Evolutionary conservation across 2,113 vertebrate genomes (phyloP).

Genomic region (Zosterops lateralis): DNA sequence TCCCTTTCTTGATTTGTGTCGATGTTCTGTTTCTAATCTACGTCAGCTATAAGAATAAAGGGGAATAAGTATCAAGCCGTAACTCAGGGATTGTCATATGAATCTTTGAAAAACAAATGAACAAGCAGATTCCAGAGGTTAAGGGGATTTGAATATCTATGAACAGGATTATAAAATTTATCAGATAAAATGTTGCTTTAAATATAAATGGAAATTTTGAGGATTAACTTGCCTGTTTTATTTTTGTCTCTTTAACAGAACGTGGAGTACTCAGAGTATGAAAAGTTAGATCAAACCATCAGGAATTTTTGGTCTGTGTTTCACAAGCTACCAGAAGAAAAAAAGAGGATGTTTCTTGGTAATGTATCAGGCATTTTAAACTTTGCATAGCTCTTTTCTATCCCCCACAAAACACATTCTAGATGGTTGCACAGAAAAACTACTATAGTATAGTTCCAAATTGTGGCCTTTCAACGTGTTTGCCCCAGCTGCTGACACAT

Average conservation of each 20-base stretch:
- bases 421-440: not conserved
- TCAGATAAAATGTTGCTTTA: not conserved
- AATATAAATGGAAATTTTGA: not conserved
- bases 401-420: not conserved
- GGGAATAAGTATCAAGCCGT: not conserved
- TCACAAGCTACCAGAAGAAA: conserved; percentile 58
- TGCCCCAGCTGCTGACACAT: fast-evolving
- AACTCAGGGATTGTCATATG: not conserved
- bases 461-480: not conserved
- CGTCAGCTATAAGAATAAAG: not conserved
- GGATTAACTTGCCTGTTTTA: not conserved
- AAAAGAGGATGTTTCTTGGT: conserved; percentile 73
- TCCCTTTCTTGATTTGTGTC: not conserved
- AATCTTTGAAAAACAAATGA: conserved; percentile 2
- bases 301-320: conserved; percentile 73
- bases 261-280: fast-evolving
- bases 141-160: not conserved
- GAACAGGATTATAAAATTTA: not conserved
- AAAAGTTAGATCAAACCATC: conserved; percentile 43
- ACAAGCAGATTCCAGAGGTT: not conserved
- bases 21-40: not conserved
- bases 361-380: not conserved
- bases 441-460: not conserved
- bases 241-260: conserved; percentile 57
- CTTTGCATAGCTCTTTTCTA: not conserved